Evolutionary conservation across 2,113 vertebrate genomes (phyloP), one percentile per base, ranked within the genome.

Genomic region (Anolis carolinensis): DNA sequence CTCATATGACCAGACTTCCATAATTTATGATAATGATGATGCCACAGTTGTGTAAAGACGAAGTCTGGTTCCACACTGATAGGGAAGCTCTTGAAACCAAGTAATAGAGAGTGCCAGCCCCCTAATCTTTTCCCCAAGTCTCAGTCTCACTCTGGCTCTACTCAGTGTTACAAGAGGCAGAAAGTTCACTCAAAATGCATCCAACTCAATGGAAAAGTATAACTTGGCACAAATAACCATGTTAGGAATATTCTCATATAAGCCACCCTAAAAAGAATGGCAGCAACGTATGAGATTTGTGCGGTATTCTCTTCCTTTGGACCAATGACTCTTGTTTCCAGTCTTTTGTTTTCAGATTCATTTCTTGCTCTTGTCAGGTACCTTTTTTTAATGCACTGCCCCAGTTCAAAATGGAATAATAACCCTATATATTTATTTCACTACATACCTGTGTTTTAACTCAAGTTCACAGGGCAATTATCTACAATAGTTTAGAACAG

Each of bases 31-130:
- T 77, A 59, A 82, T 0, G 1, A 92, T 80, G 87, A 85, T 91
- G 91, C 85, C 85, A 90, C 23, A 83, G 89, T 84, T 93, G 89
- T 87, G 82, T 83, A 87, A 93, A 88, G 68, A 90, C 79, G 74
- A 83, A 36, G 25, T 81, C 89, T 88, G 88, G 78, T 90, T 93
- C 87, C 52, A 89, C 85, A 89, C 84, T 86, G 92, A 96, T 90
- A 95, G 86, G 65, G 78, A 90, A 89, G 86, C 87, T 94, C 92
- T 96, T 92, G 92, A 95, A 95, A 87, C 32, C 8, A 91, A 93
- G 85, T 92, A 85, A 94, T 83, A 81, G 85, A 94, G 71, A 94
- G 94, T 89, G 92, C 85, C 88, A 50, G 78, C 90, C 18, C 92
- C 93, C 93, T 93, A 94, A 95, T 94, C 85, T 91, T 90, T 91